Evolutionary conservation across 2,797 vertebrate species (phyloP), one percentile per base, ranked within the genome.

Genomic region (Mallotus villosus): DNA sequence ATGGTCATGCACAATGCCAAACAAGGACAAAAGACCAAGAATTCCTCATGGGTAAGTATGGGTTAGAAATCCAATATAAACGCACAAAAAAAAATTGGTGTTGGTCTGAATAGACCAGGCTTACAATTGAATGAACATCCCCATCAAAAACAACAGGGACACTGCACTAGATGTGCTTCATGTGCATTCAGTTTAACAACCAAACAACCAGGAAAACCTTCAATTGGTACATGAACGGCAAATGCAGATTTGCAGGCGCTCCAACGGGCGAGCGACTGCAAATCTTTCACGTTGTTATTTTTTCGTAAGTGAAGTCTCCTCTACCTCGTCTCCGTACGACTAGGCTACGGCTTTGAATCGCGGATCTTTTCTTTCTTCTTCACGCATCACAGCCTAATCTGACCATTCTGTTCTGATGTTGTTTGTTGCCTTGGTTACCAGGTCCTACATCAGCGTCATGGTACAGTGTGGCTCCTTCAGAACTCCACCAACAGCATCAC

Each of bases 391-490:
- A 67, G 80, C 84, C 82, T 91, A 86, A 89, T 90, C 87, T 91
- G 88, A 91, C 89, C 89, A 88, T 83, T 82, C 87, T 88, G 83
- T 87, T 90, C 90, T 91, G 91, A 94, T 92, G 92, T 91, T 92
- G 90, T 94, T 91, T 89, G 93, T 94, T 94, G 91, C 93, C 87
- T 90, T 93, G 92, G 93, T 89, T 89, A 94, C 93, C 84, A 76
- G 87, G 83, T 84, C 85, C 88, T 88, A 90, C 89, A 88, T 90
- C 89, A 89, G 86, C 79, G 80, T 84, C 84, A 71, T 76, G 79
- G 84, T 88, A 83, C 83, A 75, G 84, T 84, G 71, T 5, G 74
- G 77, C 74, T 87, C 75, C 70, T 85, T 84, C 74, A 57, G 25
- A 66, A 80, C 74, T 68, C 60, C 78, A 81, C 73, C 76, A 69